Conservation (phyloP, 1,140 invertebrate species). For the Chrysomallon squamiferum region DNA sequence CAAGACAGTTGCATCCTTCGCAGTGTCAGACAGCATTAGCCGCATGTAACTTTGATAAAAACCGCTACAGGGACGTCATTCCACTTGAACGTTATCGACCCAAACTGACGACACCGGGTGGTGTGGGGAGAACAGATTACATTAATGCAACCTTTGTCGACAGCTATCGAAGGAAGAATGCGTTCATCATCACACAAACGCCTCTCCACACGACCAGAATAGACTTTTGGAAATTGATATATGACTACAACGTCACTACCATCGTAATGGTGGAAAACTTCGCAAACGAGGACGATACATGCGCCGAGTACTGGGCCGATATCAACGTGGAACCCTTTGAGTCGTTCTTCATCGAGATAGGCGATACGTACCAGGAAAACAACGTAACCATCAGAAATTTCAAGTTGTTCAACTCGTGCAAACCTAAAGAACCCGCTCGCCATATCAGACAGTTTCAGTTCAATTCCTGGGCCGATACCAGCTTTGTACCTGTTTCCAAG, state of each 20-base stretch:
- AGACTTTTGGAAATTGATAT: slow-evolving; percentile 63
- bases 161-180: slow-evolving; percentile 45
- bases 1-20: slow-evolving; percentile 26
- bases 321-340: slow-evolving; percentile 47
- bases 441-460: slow-evolving; percentile 57
- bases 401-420: slow-evolving; percentile 34
- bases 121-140: slow-evolving; percentile 64
- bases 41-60: slow-evolving; percentile 46
- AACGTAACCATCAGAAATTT: slow-evolving; percentile 51
- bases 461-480: slow-evolving; percentile 52
- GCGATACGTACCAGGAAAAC: slow-evolving; percentile 43
- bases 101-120: slow-evolving; percentile 37
- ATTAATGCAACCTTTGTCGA: slow-evolving; percentile 56
- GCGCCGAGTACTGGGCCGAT: slow-evolving; percentile 55
- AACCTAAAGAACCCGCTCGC: slow-evolving; percentile 29
- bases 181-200: slow-evolving; percentile 61
- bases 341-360: slow-evolving; percentile 51
- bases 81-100: slow-evolving; percentile 46
- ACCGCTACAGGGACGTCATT: slow-evolving; percentile 51
- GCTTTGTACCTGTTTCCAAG: slow-evolving; percentile 50
- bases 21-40: slow-evolving; percentile 36
- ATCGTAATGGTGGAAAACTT: slow-evolving; percentile 59
- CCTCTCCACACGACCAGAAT: slow-evolving; percentile 56
- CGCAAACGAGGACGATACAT: slow-evolving; percentile 50
- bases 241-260: slow-evolving; percentile 51